Base-by-base conservation (phyloP, 2,113 vertebrate genomes). In the Chaenocephalus aceratus region DNA sequence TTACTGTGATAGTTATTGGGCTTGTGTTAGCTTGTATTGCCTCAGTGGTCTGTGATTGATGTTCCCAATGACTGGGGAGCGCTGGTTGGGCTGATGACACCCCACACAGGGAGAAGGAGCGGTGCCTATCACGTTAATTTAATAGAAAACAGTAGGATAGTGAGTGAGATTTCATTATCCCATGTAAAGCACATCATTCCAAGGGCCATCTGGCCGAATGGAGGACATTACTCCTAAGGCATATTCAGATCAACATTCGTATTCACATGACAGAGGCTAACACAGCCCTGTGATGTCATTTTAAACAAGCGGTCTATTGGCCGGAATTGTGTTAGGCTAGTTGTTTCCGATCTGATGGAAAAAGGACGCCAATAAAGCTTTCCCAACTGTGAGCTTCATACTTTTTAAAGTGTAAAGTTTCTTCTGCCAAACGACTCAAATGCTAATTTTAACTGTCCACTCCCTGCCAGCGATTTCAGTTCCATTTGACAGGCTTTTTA, bases 141-240 rank as follows among this genome's bases (percentile, higher is more conserved):
- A 93, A 92, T 92, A 80, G 71, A 85, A 88, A 71, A 67, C 83
- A 75, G 88, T 84, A 75, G 86, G 77, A 86, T 78, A 86, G 88
- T 89, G 83, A 92, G 83, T 89, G 87, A 86, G 88, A 91, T 91
- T 92, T 93, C 81, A 92, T 94, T 94, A 92, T 85, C 71, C 67
- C 73, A 58, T 36, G 71, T 79, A 85, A 86, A 82, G 72, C 78
- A 85, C 75, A 88, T 90, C 48, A 90, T 92, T 89, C 77, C 68
- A 77, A 62, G 73, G 73, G 79, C 85, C 80, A 88, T 92, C 89
- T 89, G 83, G 87, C 84, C 18, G 58, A 59, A 87, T 77, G 66
- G 68, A 82, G 78, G 69, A 82, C 72, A 80, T 87, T 66, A 76
- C 80, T 85, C 60, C 81, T 45, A n/a, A 77, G 65, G 78, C 62